Base-by-base conservation (phyloP, 92 coral and sea anemone species). In the Ricordea florida region DNA sequence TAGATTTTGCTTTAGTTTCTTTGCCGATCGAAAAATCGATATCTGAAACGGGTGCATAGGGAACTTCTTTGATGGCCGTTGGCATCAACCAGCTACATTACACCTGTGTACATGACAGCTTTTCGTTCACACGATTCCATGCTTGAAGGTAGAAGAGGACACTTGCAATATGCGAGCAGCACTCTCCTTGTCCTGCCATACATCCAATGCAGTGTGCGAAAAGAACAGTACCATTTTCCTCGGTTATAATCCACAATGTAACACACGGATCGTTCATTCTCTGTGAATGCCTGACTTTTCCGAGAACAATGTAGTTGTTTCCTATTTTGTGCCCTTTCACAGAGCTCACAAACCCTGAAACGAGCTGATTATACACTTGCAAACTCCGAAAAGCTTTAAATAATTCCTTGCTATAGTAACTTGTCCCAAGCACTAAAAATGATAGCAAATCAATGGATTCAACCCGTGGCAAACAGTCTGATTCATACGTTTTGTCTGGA, bases 151-250 rank as follows among this genome's bases (percentile, higher is more conserved):
- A 81, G 52, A 60, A 81, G n/a, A 81, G 30, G 5, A 62, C 72
- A 74, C 74, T 81, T 10, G 87, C 87, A 9, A 77, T 44, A 43
- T 77, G 84, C 13, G 84, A 77, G 42, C 84, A 77, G 48, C 64
- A 64, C 45, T 77, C 84, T 20, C 56, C 84, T 50, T 32, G 84
- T 22, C 79, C 84, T 21, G 84, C 85, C 85, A 51, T 79, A 42
- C 85, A 79, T 32, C 71, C 80, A 5, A 32, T 11, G 53, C 78
- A 76, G 57, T 65, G 83, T 5, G 83, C 83, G 24, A 35, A 24
- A 27, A 47, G 48, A 25, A 65, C 45, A 14, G 81, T 62, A 38
- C 81, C 77, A 74, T 74, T 36, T 6, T 27, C 25, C 9, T 62
- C 68, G n/a, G 76, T 40, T 31, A 72, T 72, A 14, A 72, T 61